Percentiles rank a stretch among this genome's conserved stretches.
Conservation (phyloP, 2,888 invertebrate genomes). For the Stenichneumon culpator region DNA sequence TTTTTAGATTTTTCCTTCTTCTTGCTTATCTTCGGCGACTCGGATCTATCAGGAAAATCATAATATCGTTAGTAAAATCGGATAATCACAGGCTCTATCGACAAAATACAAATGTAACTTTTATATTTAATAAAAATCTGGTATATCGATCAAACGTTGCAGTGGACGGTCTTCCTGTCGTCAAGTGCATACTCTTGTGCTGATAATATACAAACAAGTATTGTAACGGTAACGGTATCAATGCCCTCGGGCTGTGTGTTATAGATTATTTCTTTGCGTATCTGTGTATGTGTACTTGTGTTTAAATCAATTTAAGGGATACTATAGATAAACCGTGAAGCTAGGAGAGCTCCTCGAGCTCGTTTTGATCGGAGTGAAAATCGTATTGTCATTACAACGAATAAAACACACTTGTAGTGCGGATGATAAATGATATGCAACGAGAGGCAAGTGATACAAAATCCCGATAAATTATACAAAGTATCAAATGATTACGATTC, state of each 20-base stretch:
- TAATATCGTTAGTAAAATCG: conserved; percentile 2
- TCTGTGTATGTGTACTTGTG: conserved; percentile 13
- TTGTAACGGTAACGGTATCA: conserved; percentile 75
- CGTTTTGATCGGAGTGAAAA: not conserved
- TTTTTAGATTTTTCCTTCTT: conserved; percentile 84
- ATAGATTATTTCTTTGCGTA: conserved; percentile 17
- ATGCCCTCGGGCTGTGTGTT: conserved; percentile 38
- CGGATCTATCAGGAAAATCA: conserved; percentile 79
- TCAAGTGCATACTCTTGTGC: conserved; percentile 84
- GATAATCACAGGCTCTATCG: conserved; percentile 17
- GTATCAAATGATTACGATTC: conserved; percentile 35
- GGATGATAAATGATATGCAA: conserved; percentile 29
- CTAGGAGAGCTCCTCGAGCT: not conserved
- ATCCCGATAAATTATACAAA: conserved; percentile 1
- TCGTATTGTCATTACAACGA: not conserved
- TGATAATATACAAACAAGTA: conserved; percentile 78
- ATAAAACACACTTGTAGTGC: conserved; percentile 30
- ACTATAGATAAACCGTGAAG: conserved; percentile 2
- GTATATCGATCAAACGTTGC: conserved; percentile 77
- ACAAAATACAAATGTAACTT: conserved; percentile 17
- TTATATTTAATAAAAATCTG: conserved; percentile 24
- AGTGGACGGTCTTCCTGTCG: conserved; percentile 82
- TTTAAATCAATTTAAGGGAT: conserved; percentile 6
- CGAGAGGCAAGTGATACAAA: conserved; percentile 21
- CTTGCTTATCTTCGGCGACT: conserved; percentile 83